Base-by-base conservation (phyloP, 2,797 vertebrate species). In the Vultur gryphus region DNA sequence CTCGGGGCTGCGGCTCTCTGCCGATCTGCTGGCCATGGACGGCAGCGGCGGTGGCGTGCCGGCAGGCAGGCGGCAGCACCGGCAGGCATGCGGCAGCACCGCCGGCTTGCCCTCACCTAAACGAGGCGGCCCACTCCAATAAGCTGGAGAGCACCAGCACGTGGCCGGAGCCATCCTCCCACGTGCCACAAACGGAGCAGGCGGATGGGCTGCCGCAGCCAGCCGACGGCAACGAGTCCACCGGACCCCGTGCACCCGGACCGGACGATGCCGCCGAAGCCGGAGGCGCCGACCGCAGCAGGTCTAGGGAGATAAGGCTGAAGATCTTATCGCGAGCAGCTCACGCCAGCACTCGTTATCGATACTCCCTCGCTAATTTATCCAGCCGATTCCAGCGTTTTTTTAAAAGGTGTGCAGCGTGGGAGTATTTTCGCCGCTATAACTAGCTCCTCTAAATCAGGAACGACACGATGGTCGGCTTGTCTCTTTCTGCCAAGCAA, bases 401-500 rank as follows among this genome's bases (percentile, higher is more conserved):
- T 51, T 59, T 19, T 24, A 44, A 76, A 76, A 89, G 48, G 51
- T 48, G 52, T 29, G 51, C 72, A 55, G 84, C 28, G 24, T 51
- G 24, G 69, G 20, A 24, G 48, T 15, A 10, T 39, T 82, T 93
- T 91, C 35, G 2, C 2, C 0, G 1, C 93, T 91, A 82, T 82
- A 79, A 89, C 93, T 83, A 91, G 64, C 88, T 72, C 84, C 92
- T 95, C 46, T 44, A 89, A 79, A 23, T 91, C 78, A 65, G 62
- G 67, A 95, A 78, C 81, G 88, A 83, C 67, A 33, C 81, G 44
- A 29, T 21, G 55, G 80, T 26, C 73, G 31, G 39, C 61, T 78
- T 0, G 54, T 67, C 57, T 77, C 87, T 25, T 84, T 49, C 70
- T 86, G 80, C 92, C 80, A 80, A 76, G 92, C 87, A 49, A 80